Conservation (phyloP, 37 sponge, comb jelly and placozoan species). For the Lycopodina hypogea region DNA sequence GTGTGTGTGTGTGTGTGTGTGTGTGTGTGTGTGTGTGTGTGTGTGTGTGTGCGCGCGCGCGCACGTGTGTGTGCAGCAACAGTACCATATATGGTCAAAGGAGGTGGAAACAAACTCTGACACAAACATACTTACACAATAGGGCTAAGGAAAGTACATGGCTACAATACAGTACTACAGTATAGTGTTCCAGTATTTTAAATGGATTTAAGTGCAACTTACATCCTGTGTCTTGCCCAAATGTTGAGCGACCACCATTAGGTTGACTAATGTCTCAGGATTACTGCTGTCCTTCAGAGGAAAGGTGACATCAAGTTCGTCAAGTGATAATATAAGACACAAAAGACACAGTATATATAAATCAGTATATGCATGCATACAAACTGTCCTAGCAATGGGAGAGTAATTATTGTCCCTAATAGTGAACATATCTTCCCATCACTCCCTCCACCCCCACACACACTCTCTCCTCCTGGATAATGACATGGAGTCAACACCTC, state of each 20-base stretch:
- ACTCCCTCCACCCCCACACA: no score
- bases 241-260: constrained; percentile 87
- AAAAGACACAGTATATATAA: not conserved
- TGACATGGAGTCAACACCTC: no score
- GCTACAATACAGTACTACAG: no score
- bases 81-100: no score
- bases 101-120: not conserved
- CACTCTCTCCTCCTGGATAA: no score
- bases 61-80: no score
- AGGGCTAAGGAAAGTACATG: no score
- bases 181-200: no score
- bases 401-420: not conserved
- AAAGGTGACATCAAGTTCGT: not conserved
- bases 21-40: no score
- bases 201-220: not conserved
- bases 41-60: no score
- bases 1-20: no score
- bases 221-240: constrained; percentile 89
- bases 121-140: not conserved
- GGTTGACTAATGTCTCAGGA: constrained; percentile 92
- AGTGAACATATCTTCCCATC: no score
- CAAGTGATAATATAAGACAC: not conserved
- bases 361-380: not conserved
- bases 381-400: not conserved
- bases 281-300: constrained; percentile 82